Evolutionary conservation across 2,797 vertebrate genomes (phyloP), one percentile per base, ranked within the genome.

Genomic region (Leuciscus waleckii): DNA sequence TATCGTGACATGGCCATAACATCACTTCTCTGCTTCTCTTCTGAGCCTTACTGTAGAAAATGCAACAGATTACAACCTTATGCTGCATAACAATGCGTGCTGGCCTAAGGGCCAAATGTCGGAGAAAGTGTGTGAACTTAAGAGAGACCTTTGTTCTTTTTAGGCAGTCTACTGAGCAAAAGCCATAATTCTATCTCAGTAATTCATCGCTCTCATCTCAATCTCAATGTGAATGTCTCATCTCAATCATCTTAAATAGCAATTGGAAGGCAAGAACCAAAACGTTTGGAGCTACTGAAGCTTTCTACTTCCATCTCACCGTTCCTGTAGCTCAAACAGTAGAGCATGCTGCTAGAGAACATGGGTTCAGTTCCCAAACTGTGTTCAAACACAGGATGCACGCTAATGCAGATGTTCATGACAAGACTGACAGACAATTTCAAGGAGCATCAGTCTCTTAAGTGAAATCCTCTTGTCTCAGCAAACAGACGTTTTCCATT

Each of bases 351-450:
- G 2, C 29, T 32, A 49, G 26, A 79, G 61, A 49, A 80, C 43
- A 37, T 80, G 21, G 29, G 79, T 80, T 68, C 13, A 80, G 26
- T 80, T 80, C 63, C 61, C 41, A 51, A 54, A 80, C 37, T 49
- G 63, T 80, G 43, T 80, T 35, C 78, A 51, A 68, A 68, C 78
- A 49, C 4, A 14, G 70, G 69, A 58, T 6, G 54, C 80, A 56
- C 26, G 3, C 14, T 67, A 67, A 87, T 85, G 76, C 32, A 67
- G 11, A 23, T 39, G 37, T 87, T 87, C 39, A 70, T 67, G 76
- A 82, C 43, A 41, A 77, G 46, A 58, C 81, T 84, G 77, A 78
- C 58, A 35, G 67, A 88, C 41, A 87, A 85, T 83, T 87, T 83
- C 54, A 67, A 67, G 81, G 71, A 76, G 61, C 65, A 41, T 83